A percentile compares a stretch with the other conserved stretches of the same genome.
Conservation (phyloP, 1,140 invertebrate genomes). For the Drosophila mauritiana region DNA sequence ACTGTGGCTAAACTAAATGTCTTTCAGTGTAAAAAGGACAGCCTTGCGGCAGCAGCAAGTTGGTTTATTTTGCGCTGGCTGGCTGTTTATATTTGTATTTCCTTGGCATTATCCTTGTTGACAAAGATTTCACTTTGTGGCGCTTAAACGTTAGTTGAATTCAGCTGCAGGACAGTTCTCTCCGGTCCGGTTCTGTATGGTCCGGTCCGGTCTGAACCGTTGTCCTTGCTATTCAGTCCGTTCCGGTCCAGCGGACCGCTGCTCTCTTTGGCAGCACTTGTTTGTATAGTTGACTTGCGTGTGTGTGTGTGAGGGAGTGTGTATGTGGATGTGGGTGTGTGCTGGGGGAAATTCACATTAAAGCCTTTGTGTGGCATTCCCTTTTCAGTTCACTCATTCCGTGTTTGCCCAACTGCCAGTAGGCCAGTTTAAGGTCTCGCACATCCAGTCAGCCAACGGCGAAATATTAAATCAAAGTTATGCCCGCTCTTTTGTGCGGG, state of each 20-base stretch:
- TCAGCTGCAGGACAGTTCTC: conserved; percentile 62
- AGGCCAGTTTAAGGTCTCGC: conserved; percentile 36
- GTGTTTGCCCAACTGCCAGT: conserved; percentile 34
- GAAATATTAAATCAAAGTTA: conserved; percentile 54
- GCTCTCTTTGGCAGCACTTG: conserved; percentile 76
- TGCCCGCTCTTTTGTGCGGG: conserved; percentile 20
- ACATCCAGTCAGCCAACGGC: conserved; percentile 1
- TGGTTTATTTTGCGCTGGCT: conserved; percentile 80
- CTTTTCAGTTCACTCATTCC: conserved; percentile 32
- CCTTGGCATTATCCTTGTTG: conserved; percentile 83
- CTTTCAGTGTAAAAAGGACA: conserved; percentile 6
- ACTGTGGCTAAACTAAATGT: background rate
- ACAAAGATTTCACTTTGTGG: conserved; percentile 83
- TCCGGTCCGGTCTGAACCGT: background rate
- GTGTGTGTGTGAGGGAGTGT: conserved; percentile 1
- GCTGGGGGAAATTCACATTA: conserved; percentile 63
- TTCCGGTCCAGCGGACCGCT: conserved; percentile 46
- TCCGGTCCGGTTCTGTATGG: conserved; percentile 2
- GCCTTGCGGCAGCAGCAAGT: conserved; percentile 62
- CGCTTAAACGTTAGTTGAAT: conserved; percentile 82
- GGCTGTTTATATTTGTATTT: conserved; percentile 83
- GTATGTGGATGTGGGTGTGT: conserved; percentile 12
- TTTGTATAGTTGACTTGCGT: conserved; percentile 76
- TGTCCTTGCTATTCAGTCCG: conserved; percentile 25
- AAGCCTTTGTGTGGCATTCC: conserved; percentile 49